A percentile compares a stretch with the other conserved stretches of the same genome.
phyloP scores from a whole-genome alignment of 2,888 invertebrate genomes.

The Loripinus fragilis region DNA sequence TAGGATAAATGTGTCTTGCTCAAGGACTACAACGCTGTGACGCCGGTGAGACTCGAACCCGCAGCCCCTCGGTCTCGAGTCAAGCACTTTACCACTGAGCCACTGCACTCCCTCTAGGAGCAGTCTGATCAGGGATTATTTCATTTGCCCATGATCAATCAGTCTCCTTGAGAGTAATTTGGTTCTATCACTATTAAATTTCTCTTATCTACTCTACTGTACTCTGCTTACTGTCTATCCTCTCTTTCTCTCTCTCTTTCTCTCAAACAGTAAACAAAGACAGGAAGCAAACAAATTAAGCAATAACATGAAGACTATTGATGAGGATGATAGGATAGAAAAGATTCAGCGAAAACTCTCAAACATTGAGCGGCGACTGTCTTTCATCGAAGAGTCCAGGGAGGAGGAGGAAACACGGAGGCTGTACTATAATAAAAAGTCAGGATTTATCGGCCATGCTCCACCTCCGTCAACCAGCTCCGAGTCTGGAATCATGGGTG shows the following conservation, averaged over 20 bases:
- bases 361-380: conserved; percentile 50
- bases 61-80: too few species aligned
- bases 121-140: too few species aligned
- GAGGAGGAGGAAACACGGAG: conserved; percentile 9
- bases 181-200: too few species aligned
- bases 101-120: too few species aligned
- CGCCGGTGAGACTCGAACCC: too few species aligned
- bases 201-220: too few species aligned
- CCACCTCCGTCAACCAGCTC: conserved; percentile 32
- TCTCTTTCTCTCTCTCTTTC: neutral
- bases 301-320: neutral
- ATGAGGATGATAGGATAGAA: conserved; percentile 37
- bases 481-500: conserved; percentile 63
- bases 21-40: too few species aligned
- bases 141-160: too few species aligned
- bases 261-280: conserved; percentile 37
- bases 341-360: conserved; percentile 54
- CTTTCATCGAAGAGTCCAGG: conserved; percentile 45
- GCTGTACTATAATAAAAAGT: neutral
- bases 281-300: conserved; percentile 10
- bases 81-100: too few species aligned
- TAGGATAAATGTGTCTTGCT: too few species aligned
- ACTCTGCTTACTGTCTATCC: neutral
- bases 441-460: neutral
- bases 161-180: too few species aligned